A percentile compares a stretch with the other conserved stretches of the same genome.
Evolutionary conservation across 2,797 vertebrate genomes (phyloP).

Genomic region (Neomorphus geoffroyi): DNA sequence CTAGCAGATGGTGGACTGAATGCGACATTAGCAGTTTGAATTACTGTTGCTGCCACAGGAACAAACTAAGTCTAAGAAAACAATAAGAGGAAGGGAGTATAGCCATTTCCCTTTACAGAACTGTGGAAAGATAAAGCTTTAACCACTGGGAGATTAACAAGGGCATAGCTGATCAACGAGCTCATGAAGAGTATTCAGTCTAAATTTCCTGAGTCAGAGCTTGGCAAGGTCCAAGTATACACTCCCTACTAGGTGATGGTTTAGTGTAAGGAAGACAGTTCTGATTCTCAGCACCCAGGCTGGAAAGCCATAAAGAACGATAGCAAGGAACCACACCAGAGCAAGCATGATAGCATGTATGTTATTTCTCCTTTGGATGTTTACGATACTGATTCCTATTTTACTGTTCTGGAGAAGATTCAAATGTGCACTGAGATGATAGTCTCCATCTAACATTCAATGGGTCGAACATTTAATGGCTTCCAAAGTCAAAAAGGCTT

Average conservation of each 20-base stretch:
- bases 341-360: background rate
- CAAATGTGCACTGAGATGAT: background rate
- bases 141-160: background rate
- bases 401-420: background rate
- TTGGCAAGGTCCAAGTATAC: background rate
- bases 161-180: background rate
- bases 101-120: background rate
- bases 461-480: background rate
- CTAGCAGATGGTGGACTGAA: background rate
- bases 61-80: background rate
- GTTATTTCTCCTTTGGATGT: background rate
- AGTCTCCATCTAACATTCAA: background rate
- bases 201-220: background rate
- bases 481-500: background rate
- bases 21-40: background rate
- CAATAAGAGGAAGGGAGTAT: background rate
- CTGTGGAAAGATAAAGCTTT: conserved; percentile 3
- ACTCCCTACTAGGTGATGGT: background rate
- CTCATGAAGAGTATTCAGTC: background rate
- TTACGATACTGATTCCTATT: background rate
- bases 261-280: background rate
- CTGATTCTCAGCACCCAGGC: background rate
- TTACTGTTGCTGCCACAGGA: background rate
- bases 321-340: background rate
- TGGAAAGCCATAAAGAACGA: background rate